Evolutionary conservation across 2,797 vertebrate genomes (phyloP).

Genomic region (Tenualosa ilisha): DNA sequence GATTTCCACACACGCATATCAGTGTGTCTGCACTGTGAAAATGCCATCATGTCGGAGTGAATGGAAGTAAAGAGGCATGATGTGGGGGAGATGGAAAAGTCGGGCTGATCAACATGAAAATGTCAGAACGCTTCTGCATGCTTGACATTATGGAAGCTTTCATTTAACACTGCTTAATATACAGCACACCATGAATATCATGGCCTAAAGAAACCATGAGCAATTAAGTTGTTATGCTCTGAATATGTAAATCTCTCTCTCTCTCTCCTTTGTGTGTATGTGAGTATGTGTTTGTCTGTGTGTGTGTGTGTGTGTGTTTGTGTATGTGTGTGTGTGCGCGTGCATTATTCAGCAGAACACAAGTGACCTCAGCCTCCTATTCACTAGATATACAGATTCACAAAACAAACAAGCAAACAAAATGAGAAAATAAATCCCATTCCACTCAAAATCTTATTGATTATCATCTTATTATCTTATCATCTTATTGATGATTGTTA

Average conservation of each 20-base stretch:
- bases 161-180: background rate
- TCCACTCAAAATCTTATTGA: background rate
- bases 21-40: background rate
- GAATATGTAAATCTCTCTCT: too few species aligned
- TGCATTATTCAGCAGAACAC: too few species aligned
- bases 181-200: too few species aligned
- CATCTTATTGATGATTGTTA: too few species aligned
- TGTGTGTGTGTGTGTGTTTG: slow-evolving; percentile 4
- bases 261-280: background rate
- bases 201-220: too few species aligned
- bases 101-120: background rate
- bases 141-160: background rate
- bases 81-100: background rate
- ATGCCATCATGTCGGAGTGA: background rate
- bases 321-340: slow-evolving; percentile 8
- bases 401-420: background rate
- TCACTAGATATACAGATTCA: too few species aligned
- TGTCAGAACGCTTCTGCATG: background rate
- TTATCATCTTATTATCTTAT: too few species aligned
- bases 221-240: too few species aligned
- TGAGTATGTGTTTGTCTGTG: background rate
- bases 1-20: background rate
- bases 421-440: background rate
- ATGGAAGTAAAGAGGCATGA: background rate
- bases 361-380: too few species aligned